Conservation (phyloP, 2,888 invertebrate genomes). For the Cecidostiba fungosa region DNA sequence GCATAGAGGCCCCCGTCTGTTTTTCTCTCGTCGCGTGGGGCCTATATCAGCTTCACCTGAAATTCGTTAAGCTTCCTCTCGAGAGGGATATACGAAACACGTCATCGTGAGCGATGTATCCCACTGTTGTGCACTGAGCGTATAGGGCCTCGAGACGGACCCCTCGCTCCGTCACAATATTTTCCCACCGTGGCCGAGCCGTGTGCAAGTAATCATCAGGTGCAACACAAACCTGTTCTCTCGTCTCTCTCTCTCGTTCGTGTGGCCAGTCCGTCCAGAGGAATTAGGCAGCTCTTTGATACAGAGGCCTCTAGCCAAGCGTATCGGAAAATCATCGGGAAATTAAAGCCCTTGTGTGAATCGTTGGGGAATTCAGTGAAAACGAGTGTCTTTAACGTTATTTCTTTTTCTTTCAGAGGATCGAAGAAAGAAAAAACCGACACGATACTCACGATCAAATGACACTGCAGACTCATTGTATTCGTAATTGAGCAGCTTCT, state of each 20-base stretch:
- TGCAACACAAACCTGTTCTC: slow-evolving; percentile 51
- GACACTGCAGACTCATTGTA: slow-evolving; percentile 66
- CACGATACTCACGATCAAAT: slow-evolving; percentile 58
- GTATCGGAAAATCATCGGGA: slow-evolving; percentile 28
- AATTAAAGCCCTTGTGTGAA: slow-evolving; percentile 12
- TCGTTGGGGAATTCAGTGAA: neutral
- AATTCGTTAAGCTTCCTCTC: slow-evolving; percentile 28
- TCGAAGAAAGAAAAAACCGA: neutral
- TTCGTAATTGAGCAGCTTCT: slow-evolving; percentile 58
- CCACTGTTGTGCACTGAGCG: neutral
- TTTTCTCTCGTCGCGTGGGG: slow-evolving; percentile 70
- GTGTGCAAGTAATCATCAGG: slow-evolving; percentile 43
- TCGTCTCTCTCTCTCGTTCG: slow-evolving; percentile 25
- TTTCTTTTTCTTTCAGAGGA: neutral
- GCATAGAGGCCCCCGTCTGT: slow-evolving; percentile 65
- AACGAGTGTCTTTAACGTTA: neutral
- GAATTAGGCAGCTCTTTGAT: slow-evolving; percentile 37
- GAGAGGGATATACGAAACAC: neutral
- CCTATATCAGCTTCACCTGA: slow-evolving; percentile 51
- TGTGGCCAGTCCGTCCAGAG: slow-evolving; percentile 8
- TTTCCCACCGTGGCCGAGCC: slow-evolving; percentile 45
- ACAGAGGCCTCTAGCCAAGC: neutral
- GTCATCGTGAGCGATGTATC: neutral
- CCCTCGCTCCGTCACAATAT: slow-evolving; percentile 49
- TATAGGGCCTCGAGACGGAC: slow-evolving; percentile 9